Conservation (phyloP, 2,888 invertebrate genomes). For the Dermolepida albohirtum region DNA sequence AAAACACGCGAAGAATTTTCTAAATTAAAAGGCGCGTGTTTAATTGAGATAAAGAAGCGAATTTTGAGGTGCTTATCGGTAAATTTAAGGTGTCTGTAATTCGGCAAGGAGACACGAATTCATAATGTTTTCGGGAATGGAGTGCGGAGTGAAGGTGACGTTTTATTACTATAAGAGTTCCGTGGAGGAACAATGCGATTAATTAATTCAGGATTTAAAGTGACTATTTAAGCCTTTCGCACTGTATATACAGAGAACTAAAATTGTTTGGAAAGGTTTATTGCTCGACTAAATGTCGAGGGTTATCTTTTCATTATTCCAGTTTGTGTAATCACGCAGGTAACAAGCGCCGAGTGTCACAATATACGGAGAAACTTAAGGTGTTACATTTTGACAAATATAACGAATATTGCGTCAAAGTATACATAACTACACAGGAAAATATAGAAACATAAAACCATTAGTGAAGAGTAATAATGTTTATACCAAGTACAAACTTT, state of each 20-base stretch:
- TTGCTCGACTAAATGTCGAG: conserved; percentile 8
- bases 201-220: conserved; percentile 30
- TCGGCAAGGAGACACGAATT: no score
- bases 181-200: not conserved
- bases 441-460: no score
- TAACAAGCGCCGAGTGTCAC: no score
- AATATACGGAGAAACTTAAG: no score
- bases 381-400: no score
- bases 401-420: no score
- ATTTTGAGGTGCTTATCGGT: no score
- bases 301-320: conserved; percentile 9
- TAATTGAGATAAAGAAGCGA: no score
- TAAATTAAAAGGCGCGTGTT: conserved; percentile 3
- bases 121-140: not conserved
- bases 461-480: no score
- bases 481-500: no score
- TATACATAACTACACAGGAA: no score
- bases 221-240: conserved; percentile 7
- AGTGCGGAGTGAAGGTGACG: not conserved
- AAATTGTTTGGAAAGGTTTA: conserved; percentile 21
- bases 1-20: not conserved
- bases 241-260: conserved; percentile 3
- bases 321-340: not conserved
- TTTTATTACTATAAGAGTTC: not conserved
- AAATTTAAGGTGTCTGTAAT: no score